Percentiles rank a stretch among this genome's conserved stretches.
Conservation (phyloP, 2,113 vertebrate species). For the Anser brachyrhynchus region DNA sequence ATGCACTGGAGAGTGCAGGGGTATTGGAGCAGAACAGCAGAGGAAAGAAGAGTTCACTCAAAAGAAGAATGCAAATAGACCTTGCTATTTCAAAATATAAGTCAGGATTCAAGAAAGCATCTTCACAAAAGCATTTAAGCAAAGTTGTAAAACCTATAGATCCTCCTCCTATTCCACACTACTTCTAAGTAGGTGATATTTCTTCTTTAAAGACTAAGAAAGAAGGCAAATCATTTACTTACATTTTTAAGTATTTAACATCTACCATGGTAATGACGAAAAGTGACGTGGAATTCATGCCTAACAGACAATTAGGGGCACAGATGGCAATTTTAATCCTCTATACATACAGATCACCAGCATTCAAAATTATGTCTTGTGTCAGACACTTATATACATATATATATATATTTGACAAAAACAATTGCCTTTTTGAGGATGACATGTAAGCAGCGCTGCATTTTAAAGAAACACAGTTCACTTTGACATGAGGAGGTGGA, state of each 20-base stretch:
- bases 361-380: neutral
- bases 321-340: neutral
- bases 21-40: neutral
- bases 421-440: neutral
- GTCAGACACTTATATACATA: neutral
- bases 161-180: fast-evolving
- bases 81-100: neutral
- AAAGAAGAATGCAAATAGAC: neutral
- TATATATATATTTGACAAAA: neutral
- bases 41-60: neutral
- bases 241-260: neutral
- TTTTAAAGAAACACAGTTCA: neutral
- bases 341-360: neutral
- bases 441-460: neutral
- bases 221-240: neutral
- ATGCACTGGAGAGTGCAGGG: neutral
- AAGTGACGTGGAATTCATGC: neutral
- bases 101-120: neutral
- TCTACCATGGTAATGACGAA: neutral
- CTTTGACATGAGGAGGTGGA: neutral
- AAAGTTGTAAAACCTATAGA: neutral
- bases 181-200: neutral
- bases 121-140: neutral
- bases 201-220: neutral
- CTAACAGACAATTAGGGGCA: neutral